Base-by-base conservation (phyloP, 2,113 vertebrate species). In the Rhinogobius similis region DNA sequence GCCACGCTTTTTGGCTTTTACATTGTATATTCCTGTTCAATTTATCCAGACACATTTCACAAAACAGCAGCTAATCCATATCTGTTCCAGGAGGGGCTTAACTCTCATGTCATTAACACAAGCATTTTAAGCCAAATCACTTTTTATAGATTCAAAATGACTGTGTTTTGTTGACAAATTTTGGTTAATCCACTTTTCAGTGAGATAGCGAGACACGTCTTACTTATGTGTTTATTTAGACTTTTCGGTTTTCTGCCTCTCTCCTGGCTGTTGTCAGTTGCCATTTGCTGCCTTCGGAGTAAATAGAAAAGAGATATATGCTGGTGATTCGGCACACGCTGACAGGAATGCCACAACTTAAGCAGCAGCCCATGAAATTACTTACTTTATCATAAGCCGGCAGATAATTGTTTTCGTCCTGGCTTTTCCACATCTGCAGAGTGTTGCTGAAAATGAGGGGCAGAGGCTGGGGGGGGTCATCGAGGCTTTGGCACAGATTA, bases 341-440 rank as follows among this genome's bases (percentile, higher is more conserved):
- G 81, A 85, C 82, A 86, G 85, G 82, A 82, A 84, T 75, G 75
- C 78, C 70, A 84, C 86, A 87, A 87, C 70, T 86, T 86, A 87
- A 82, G 89, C 91, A 93, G 78, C 76, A 86, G 83, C 85, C 79
- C 91, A 91, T 93, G 89, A 92, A 93, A 93, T 93, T 87, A 88
- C 86, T 75, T 86, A 83, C 89, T 90, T 90, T 91, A 93, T 93
- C 90, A 89, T 78, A 76, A 90, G 83, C 82, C 64, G 61, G 48
- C 82, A 82, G 82, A 87, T 90, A 89, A 89, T 89, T 92, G 82
- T 92, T 90, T 89, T 91, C 81, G 79, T 82, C 85, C 59, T 78
- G 82, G 77, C 18, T 80, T 90, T 67, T 78, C 76, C 80, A 52
- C 79, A 72, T 86, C 87, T 80, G 72, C 83, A 82, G 55, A 52